Percentiles rank a stretch among this genome's conserved stretches.
These are phyloP conservation scores for Rhingia campestris DNA, from an alignment of 2,888 invertebrate genomes.

Conservation along the genomic window DNA sequence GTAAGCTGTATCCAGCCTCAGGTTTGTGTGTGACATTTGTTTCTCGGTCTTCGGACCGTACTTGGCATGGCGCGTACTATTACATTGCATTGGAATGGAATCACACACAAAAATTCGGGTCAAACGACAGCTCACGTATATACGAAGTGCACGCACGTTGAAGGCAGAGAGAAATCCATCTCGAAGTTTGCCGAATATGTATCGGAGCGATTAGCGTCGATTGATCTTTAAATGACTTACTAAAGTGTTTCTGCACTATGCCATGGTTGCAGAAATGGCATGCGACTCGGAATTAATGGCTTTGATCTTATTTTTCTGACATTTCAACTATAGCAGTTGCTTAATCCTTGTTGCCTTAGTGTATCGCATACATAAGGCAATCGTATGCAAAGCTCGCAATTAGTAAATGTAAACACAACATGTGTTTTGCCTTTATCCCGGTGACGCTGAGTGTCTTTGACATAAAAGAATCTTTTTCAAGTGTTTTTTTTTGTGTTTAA, in stretches of 20 bases:
- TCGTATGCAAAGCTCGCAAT: conserved; percentile 3
- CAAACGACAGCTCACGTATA: conserved; percentile 8
- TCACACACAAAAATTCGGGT: conserved; percentile 9
- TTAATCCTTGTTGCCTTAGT: conserved; percentile 35
- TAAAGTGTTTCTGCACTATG: conserved; percentile 10
- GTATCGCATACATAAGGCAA: not conserved
- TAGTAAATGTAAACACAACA: conserved; percentile 19
- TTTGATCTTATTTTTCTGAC: conserved; percentile 66
- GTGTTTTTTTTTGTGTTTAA: no score
- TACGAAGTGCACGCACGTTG: no score
- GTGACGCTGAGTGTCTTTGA: no score
- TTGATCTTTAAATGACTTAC: conserved; percentile 33
- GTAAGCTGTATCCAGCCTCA: conserved; percentile 10
- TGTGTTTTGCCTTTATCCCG: no score
- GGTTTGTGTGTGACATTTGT: conserved; percentile 13
- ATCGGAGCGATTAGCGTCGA: conserved; percentile 38
- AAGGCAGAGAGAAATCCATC: conserved; percentile 28
- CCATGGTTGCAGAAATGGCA: not conserved
- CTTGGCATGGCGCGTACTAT: no score
- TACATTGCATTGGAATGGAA: no score
- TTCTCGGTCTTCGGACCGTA: conserved; percentile 15
- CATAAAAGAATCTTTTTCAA: no score
- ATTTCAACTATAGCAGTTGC: conserved; percentile 55
- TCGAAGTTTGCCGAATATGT: conserved; percentile 27
- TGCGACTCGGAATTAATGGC: conserved; percentile 57